These are phyloP conservation scores for Enoplosus armatus DNA, from an alignment of 2,797 vertebrate genomes.

Conservation along the genomic window DNA sequence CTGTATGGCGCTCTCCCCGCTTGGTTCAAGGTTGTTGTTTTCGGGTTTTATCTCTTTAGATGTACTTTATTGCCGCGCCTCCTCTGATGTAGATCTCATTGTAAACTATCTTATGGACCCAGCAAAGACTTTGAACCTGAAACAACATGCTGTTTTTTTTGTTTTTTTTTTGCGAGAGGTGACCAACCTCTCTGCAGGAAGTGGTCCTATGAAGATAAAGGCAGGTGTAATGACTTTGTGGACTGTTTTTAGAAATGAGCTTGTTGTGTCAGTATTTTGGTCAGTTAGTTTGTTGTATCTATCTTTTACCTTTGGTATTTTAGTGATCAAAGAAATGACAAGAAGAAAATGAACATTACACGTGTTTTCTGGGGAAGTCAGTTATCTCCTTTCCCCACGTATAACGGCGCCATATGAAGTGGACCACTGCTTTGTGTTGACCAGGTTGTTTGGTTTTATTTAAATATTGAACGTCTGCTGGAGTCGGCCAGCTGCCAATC, in stretches of 20 bases:
- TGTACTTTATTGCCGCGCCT: conserved; percentile 46
- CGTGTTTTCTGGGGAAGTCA: background rate
- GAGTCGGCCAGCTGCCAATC: conserved; percentile 1
- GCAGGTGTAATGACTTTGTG: conserved; percentile 1
- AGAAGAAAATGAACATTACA: background rate
- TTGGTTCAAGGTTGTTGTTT: conserved; percentile 52
- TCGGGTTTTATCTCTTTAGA: conserved; percentile 29
- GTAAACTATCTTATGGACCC: conserved; percentile 36
- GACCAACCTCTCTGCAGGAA: conserved; percentile 1
- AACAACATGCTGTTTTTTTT: conserved; percentile 17
- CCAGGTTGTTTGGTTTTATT: background rate
- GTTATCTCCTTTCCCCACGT: background rate
- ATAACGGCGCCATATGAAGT: background rate
- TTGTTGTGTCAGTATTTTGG: background rate
- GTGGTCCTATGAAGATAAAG: background rate
- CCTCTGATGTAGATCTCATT: conserved; percentile 32
- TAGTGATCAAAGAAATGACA: background rate
- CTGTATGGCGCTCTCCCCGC: background rate
- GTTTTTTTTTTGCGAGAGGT: conserved; percentile 20
- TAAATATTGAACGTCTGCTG: conserved; percentile 7
- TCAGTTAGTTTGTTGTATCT: background rate
- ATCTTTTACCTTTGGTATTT: background rate
- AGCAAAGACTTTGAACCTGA: conserved; percentile 51
- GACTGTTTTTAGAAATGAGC: background rate
- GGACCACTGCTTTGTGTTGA: background rate